Evolutionary conservation across 2,113 vertebrate genomes (phyloP), one percentile per base, ranked within the genome.

Genomic region (Chitala chitala): DNA sequence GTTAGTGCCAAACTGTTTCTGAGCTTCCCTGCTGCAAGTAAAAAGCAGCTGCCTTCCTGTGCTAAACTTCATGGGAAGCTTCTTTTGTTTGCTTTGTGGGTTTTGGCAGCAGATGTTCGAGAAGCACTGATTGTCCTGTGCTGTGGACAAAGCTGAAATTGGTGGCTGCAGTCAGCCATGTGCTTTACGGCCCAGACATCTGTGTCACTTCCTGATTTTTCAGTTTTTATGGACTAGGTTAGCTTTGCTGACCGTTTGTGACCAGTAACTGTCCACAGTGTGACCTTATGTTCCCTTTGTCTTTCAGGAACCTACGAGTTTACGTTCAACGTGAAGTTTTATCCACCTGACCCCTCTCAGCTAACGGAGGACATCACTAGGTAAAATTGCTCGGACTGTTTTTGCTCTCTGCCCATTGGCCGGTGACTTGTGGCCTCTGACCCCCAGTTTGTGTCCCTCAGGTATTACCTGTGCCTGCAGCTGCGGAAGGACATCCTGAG

Each of bases 301-400:
- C 26, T 58, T n/a, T 48, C n/a, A 90, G 89, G 90, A 53, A 74
- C 71, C 78, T 90, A 86, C 26, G 83, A 95, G 69, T 98, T 98
- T 85, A 98, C 95, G 68, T 96, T 92, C 76, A 90, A 86, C 72
- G 90, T 92, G 76, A 92, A 92, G 22, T 92, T 92, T 75, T 92
- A 92, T n/a, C 90, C 97, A 0, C 94, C 96, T 0, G 97, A 99
- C 74, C 97, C 97, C 1, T 94, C 96, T 2, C 97, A 99, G 79
- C 89, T 99, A 55, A 95, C 96, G 46, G 97, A 99, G 82, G 96
- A 99, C 84, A 96, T 99, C 78, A 99, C 96, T 53, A 97, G 97
- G 96, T 98, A 89, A 84, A 31, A 1, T 29, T 51, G 33, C 59
- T n/a, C 31, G 44, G 3, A 63, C 33, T 53, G 5, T 26, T 26